These are phyloP conservation scores for Sminthurinus signatus DNA, from an alignment of 1,140 invertebrate genomes.

Conservation along the genomic window DNA sequence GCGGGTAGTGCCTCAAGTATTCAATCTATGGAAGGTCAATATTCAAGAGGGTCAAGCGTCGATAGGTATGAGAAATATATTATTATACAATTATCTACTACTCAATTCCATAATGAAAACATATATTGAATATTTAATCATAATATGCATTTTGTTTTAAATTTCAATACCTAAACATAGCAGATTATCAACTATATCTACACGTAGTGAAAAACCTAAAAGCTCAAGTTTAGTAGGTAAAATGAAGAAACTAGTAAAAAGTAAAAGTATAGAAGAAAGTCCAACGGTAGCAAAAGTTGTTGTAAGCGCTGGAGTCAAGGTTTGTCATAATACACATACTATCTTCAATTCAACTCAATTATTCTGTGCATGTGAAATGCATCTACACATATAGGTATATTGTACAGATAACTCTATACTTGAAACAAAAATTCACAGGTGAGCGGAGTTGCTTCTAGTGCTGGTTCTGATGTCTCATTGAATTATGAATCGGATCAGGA, in stretches of 20 bases:
- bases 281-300: slow-evolving; percentile 42
- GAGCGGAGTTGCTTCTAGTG: slow-evolving; percentile 47
- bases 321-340: no score
- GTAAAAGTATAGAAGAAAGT: slow-evolving; percentile 62
- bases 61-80: slow-evolving; percentile 60
- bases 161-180: no score
- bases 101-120: neutral
- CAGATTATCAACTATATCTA: slow-evolving; percentile 70
- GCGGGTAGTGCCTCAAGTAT: slow-evolving; percentile 68
- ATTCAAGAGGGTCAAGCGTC: slow-evolving; percentile 60
- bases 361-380: no score
- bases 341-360: no score
- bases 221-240: slow-evolving; percentile 75
- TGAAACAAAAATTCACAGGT: slow-evolving; percentile 26
- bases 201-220: slow-evolving; percentile 79
- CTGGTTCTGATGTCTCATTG: slow-evolving; percentile 68
- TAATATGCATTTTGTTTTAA: no score
- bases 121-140: slow-evolving; percentile 1
- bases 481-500: slow-evolving; percentile 61
- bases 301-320: slow-evolving; percentile 42
- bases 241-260: slow-evolving; percentile 75
- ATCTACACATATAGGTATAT: no score
- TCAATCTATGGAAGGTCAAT: slow-evolving; percentile 53
- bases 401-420: no score
- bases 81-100: slow-evolving; percentile 39